Evolutionary conservation across 2,113 vertebrate genomes (phyloP), one percentile per base, ranked within the genome.

Genomic region (Bufo bufo): DNA sequence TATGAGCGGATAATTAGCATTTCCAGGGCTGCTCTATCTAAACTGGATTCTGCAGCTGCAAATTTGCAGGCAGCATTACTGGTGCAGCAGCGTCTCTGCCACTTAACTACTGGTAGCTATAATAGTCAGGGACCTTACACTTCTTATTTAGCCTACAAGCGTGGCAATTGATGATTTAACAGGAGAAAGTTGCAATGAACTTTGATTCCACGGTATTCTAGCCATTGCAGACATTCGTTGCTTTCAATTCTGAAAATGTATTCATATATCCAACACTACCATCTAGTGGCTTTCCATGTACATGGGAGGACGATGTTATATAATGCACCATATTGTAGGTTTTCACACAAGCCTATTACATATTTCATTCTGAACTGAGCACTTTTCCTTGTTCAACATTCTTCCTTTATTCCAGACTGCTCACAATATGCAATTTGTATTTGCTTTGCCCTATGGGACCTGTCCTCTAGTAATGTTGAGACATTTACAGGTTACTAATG

Each of bases 111-210:
- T 84, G 59, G 58, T 56, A 66, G 50, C 81, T 66, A 78, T 89
- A 89, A 89, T 84, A 89, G 82, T 66, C 82, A 69, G 81, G 61
- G 74, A 89, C 87, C 81, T 78, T 84, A 89, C 81, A 84, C 52
- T 89, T 89, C 87, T 89, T 89, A 89, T 84, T 89, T 89, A 89
- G 82, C 82, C 61, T 61, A 89, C 87, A 89, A 84, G 87, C 87
- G 87, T 89, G 84, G 84, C 81, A 89, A 84, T 89, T 89, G 82
- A 89, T 89, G 74, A 89, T 89, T 89, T 89, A 84, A 89, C 84
- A 84, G 81, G 87, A 84, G 74, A 89, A 84, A 89, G 81, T 89
- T 89, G 81, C 81, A 89, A 88, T 84, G 87, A 89, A 89, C 87
- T 89, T 89, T 89, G 81, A 89, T 89, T 89, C 87, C 87, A 89